phyloP scores from a whole-genome alignment of 2,113 vertebrate genomes.

The Chamaea fasciata region DNA sequence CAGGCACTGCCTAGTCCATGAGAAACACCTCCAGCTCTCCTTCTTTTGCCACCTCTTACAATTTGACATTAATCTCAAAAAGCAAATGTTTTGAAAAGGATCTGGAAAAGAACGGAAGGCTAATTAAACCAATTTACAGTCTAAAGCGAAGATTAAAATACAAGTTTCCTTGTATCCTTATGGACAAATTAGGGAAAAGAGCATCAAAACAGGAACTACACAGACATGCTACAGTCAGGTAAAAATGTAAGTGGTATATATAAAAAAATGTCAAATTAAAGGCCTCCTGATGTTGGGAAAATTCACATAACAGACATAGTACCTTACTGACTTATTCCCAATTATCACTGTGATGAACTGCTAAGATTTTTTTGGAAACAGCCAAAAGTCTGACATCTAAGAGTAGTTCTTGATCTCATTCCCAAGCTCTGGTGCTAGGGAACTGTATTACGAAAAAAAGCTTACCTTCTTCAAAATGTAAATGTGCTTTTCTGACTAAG shows the following conservation, averaged over 20 bases:
- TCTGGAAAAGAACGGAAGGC: not conserved
- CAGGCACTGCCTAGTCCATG: not conserved
- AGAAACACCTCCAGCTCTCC: not conserved
- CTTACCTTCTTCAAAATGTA: slow-evolving; percentile 21
- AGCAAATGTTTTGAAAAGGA: not conserved
- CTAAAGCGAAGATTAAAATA: not conserved
- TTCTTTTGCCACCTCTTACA: not conserved
- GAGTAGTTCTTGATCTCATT: not conserved
- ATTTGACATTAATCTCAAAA: not conserved
- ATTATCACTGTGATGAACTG: not conserved
- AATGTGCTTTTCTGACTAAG: not conserved
- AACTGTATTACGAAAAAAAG: slow-evolving; percentile 9
- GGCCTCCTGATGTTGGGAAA: not conserved
- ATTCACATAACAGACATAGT: not conserved
- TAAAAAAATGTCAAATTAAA: not conserved
- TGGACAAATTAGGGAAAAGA: not conserved
- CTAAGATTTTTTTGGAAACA: not conserved
- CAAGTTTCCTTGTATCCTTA: not conserved
- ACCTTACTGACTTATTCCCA: not conserved
- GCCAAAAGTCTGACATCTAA: not conserved
- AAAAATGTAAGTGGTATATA: not conserved
- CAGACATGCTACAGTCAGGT: not conserved
- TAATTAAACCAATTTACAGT: not conserved
- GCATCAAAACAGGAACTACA: not conserved
- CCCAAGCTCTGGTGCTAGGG: not conserved